Evolutionary conservation across 2,888 invertebrate genomes (phyloP).

Genomic region (Conchocele bisecta): DNA sequence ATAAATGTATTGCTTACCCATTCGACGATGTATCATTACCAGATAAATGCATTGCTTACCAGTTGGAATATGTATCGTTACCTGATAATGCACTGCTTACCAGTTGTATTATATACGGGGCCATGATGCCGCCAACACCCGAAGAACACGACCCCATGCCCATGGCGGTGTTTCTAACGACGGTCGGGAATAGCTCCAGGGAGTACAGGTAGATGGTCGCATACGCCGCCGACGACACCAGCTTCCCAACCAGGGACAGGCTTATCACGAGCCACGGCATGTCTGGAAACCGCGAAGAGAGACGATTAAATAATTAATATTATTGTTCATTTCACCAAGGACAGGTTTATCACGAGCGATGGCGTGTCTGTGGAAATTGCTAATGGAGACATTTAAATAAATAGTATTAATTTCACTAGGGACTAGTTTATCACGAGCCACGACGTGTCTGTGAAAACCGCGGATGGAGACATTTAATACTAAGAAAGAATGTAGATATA

Average conservation of each 20-base stretch:
- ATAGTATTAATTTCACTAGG: constrained; percentile 10
- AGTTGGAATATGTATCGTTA: neutral
- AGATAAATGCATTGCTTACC: neutral
- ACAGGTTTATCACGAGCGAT: constrained; percentile 14
- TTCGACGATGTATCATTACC: neutral
- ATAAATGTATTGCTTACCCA: neutral
- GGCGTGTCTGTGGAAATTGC: constrained; percentile 1
- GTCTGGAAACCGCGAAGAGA: constrained; percentile 2
- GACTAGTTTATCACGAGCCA: constrained; percentile 10
- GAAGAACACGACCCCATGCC: constrained; percentile 17
- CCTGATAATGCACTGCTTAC: constrained; percentile 6
- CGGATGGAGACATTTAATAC: no score
- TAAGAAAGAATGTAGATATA: no score
- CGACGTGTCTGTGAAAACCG: no score
- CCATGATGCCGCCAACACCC: constrained; percentile 24
- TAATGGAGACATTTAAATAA: neutral
- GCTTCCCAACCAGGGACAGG: constrained; percentile 39
- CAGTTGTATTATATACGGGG: constrained; percentile 35
- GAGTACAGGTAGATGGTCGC: constrained; percentile 32
- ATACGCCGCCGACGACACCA: constrained; percentile 31
- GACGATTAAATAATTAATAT: neutral
- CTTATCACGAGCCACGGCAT: constrained; percentile 9
- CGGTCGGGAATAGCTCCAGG: constrained; percentile 39
- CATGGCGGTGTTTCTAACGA: constrained; percentile 23
- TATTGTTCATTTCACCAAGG: constrained; percentile 26